A percentile compares a stretch with the other conserved stretches of the same genome.
phyloP scores from a whole-genome alignment of 2,113 vertebrate genomes.

The Sceloporus undulatus region DNA sequence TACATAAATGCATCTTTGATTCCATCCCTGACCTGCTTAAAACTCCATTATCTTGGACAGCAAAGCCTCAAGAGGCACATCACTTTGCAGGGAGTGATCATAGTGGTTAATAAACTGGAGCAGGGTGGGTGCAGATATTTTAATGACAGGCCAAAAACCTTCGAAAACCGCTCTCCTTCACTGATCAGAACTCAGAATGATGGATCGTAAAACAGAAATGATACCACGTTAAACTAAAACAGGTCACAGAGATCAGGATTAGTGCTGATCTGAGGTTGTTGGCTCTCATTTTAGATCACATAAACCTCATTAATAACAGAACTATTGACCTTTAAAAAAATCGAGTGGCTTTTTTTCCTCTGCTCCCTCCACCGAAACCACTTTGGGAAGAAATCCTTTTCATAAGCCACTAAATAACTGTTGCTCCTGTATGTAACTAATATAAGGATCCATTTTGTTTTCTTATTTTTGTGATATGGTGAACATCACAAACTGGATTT shows the following conservation, averaged over 20 bases:
- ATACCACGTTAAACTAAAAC: conserved; percentile 35
- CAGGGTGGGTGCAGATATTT: background rate
- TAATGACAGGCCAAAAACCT: conserved; percentile 35
- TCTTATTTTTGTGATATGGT: too few relatives aligned
- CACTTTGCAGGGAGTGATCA: rapidly evolving
- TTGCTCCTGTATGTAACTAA: background rate
- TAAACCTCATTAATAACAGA: conserved; percentile 50
- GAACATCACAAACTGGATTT: too few relatives aligned
- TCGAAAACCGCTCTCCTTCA: background rate
- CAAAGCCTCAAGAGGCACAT: conserved; percentile 27
- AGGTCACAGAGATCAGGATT: conserved; percentile 23
- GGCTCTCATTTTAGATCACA: conserved; percentile 32
- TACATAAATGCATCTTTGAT: conserved; percentile 37
- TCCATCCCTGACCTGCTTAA: conserved; percentile 37
- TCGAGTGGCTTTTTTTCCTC: background rate
- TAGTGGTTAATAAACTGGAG: conserved; percentile 20
- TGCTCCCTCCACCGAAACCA: too few relatives aligned
- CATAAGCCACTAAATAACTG: conserved; percentile 23
- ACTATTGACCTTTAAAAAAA: conserved; percentile 43
- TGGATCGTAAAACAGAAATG: conserved; percentile 39
- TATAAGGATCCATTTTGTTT: too few relatives aligned
- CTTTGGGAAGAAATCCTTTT: background rate
- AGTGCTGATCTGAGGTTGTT: background rate
- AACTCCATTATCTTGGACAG: conserved; percentile 53
- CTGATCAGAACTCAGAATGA: background rate